Evolutionary conservation across 2,797 vertebrate species (phyloP).

Genomic region (Thaleichthys pacificus): DNA sequence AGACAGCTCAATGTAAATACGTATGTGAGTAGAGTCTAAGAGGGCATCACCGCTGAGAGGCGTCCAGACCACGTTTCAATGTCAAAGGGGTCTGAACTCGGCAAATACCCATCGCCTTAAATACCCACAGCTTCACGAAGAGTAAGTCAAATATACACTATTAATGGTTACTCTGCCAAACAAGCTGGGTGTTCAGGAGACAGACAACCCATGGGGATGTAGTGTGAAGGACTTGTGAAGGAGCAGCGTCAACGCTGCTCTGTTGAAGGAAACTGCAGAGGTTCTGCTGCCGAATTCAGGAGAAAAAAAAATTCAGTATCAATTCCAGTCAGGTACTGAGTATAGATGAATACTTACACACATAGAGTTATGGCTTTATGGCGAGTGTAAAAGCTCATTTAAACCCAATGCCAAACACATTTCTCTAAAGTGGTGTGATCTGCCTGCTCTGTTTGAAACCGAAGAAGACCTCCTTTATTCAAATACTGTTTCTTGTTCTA

Average conservation of each 20-base stretch:
- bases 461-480: slow-evolving; percentile 2
- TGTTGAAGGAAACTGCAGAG: slow-evolving; percentile 6
- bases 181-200: slow-evolving; percentile 42
- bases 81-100: slow-evolving; percentile 30
- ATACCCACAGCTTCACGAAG: slow-evolving; percentile 26
- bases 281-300: not conserved
- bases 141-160: slow-evolving; percentile 45
- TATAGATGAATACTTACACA: not conserved
- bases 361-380: too few species aligned
- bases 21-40: slow-evolving; percentile 21
- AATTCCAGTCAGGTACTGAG: not conserved
- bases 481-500: slow-evolving; percentile 18
- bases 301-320: too few species aligned
- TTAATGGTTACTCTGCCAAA: slow-evolving; percentile 52
- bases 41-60: slow-evolving; percentile 20
- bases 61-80: slow-evolving; percentile 24
- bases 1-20: slow-evolving; percentile 33
- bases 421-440: not conserved
- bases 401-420: slow-evolving; percentile 3
- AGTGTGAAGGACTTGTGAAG: slow-evolving; percentile 47
- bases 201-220: slow-evolving; percentile 37
- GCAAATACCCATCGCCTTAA: slow-evolving; percentile 21
- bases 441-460: not conserved
- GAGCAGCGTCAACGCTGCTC: too few species aligned
- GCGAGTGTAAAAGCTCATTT: too few species aligned